Evolutionary conservation across 2,113 vertebrate species (phyloP), one percentile per base, ranked within the genome.

Genomic region (Bubo blakistoni): DNA sequence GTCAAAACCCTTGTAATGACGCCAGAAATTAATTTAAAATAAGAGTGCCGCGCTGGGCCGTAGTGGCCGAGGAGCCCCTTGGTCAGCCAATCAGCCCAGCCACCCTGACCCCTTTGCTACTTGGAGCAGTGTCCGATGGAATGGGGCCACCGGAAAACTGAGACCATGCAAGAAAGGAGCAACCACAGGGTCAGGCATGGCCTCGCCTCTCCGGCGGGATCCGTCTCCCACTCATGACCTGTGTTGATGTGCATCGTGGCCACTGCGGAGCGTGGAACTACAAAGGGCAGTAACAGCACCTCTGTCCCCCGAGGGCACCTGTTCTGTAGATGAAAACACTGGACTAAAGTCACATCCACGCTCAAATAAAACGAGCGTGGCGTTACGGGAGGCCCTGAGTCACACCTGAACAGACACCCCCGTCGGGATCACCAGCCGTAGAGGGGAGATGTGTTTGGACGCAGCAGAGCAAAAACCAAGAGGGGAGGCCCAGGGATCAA

Each of bases 401-500:
- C 44, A 0, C 8, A 5, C 20, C 32, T 13, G 16, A 18, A 19
- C 0, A 0, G 58, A 42, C 17, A 26, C 9, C 3, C 12, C 1
- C 3, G 10, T 47, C 1, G 16, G 83, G n/a, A 32, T 1, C 18
- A 34, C 26, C 12, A 27, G n/a, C 10, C 4, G 2, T 6, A 11
- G 36, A 14, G 9, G 16, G 34, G 40, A 80, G 29, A 61, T 5
- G 36, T 1, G 6, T 22, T 86, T 62, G n/a, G 59, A 49, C 1
- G 2, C 32, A 70, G 42, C n/a, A n/a, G 32, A 65, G 36, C 12
- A 34, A 71, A 52, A 36, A 11, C 11, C 1, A 9, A 51, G 42
- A 14, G 7, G 16, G 38, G 58, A 92, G 32, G 25, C 38, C 21
- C 13, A 11, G 47, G 47, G 66, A 63, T 67, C 38, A 8, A 8